phyloP scores from a whole-genome alignment of 64 coral and sea anemone species.

The Montipora foliosa region DNA sequence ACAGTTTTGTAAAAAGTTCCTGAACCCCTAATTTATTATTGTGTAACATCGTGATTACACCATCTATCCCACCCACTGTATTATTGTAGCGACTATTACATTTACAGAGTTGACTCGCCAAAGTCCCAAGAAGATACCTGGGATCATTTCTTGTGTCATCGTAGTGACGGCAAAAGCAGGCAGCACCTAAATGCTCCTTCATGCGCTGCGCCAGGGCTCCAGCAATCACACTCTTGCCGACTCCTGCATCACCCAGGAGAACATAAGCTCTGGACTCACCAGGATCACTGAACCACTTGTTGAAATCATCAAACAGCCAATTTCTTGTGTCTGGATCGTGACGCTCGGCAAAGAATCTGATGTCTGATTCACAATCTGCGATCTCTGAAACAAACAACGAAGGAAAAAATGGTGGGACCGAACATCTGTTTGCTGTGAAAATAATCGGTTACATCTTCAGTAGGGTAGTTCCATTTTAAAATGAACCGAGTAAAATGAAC shows the following conservation, averaged over 20 bases:
- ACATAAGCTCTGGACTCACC: background rate
- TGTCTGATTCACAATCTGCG: background rate
- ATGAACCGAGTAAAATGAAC: too few species aligned
- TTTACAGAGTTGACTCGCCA: constrained; percentile 23
- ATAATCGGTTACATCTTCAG: too few species aligned
- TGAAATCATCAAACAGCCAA: constrained; percentile 7
- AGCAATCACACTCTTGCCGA: constrained; percentile 20
- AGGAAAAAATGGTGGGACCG: too few species aligned
- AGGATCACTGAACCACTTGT: background rate
- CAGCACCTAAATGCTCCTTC: background rate
- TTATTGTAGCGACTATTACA: constrained; percentile 2
- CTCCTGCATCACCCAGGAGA: constrained; percentile 23
- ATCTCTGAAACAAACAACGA: background rate
- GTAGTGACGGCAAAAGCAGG: constrained; percentile 35
- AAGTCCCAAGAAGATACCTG: constrained; percentile 35
- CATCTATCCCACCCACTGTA: constrained; percentile 11
- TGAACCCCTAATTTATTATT: background rate
- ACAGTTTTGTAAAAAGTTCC: constrained; percentile 38
- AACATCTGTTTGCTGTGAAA: too few species aligned
- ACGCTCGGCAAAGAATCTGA: background rate
- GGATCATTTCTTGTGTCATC: constrained; percentile 44
- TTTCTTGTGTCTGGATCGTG: background rate
- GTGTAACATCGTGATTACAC: background rate
- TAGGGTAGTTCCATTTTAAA: too few species aligned
- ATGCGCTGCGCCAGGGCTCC: background rate